Conservation (phyloP, 2,113 vertebrate genomes). For the Gnathonemus echidnorhynchus region DNA sequence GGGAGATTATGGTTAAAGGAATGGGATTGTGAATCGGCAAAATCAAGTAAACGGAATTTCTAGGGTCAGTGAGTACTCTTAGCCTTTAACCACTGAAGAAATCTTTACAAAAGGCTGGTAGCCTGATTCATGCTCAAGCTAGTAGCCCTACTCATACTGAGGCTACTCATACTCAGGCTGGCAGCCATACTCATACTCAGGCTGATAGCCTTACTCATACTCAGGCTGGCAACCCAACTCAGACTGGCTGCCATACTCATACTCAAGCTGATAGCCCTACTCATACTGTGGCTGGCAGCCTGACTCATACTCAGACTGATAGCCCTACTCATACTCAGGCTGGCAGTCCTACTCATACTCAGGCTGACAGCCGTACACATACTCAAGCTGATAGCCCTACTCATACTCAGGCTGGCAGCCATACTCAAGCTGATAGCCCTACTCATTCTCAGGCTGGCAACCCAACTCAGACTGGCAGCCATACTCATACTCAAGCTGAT, state of each 20-base stretch:
- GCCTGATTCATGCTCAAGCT: no score
- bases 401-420: not conserved
- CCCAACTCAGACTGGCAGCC: no score
- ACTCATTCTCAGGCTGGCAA: no score
- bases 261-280: no score
- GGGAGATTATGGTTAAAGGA: not conserved
- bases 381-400: accelerated
- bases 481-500: not conserved
- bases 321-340: no score
- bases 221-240: no score
- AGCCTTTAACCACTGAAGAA: not conserved
- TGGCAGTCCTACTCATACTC: not conserved
- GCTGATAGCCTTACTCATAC: no score
- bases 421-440: not conserved
- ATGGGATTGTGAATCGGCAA: not conserved
- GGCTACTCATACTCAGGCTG: no score
- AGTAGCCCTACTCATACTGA: no score
- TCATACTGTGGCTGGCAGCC: not conserved
- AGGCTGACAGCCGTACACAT: not conserved
- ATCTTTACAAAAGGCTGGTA: not conserved
- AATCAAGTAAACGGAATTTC: not conserved
- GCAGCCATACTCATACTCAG: no score
- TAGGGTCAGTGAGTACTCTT: not conserved
- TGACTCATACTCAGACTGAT: not conserved
- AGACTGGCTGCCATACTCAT: no score